phyloP scores from a whole-genome alignment of 2,113 vertebrate genomes.

The Aptenodytes forsteri region DNA sequence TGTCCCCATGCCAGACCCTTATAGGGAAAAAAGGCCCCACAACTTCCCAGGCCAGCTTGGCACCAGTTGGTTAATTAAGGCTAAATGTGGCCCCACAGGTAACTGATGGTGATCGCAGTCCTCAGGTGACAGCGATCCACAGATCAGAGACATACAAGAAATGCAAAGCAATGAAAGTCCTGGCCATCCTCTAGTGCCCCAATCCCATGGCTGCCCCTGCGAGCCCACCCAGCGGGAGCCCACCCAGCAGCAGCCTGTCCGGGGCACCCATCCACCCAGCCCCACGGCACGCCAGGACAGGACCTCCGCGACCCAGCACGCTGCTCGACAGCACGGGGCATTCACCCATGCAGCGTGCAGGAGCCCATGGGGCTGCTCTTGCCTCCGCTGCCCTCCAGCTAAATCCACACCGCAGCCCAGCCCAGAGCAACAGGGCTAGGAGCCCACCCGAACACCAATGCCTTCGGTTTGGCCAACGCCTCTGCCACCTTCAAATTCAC shows the following conservation, averaged over 20 bases:
- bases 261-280: background rate
- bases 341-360: rapidly evolving
- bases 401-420: background rate
- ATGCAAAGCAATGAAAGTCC: background rate
- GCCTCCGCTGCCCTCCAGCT: background rate
- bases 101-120: rapidly evolving
- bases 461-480: background rate
- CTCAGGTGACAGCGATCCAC: background rate
- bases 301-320: rapidly evolving
- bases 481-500: background rate
- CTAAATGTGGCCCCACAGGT: background rate
- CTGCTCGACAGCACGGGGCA: background rate
- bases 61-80: background rate
- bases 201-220: rapidly evolving
- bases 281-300: rapidly evolving
- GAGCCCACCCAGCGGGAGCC: background rate
- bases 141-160: rapidly evolving
- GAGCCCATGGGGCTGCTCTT: background rate
- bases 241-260: background rate
- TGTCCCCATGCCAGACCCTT: rapidly evolving
- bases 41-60: rapidly evolving
- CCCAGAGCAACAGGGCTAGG: background rate
- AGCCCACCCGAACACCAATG: rapidly evolving
- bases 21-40: background rate
- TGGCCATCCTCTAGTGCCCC: background rate